Evolutionary conservation across 2,888 invertebrate species (phyloP).

Genomic region (Oasisia sp.): DNA sequence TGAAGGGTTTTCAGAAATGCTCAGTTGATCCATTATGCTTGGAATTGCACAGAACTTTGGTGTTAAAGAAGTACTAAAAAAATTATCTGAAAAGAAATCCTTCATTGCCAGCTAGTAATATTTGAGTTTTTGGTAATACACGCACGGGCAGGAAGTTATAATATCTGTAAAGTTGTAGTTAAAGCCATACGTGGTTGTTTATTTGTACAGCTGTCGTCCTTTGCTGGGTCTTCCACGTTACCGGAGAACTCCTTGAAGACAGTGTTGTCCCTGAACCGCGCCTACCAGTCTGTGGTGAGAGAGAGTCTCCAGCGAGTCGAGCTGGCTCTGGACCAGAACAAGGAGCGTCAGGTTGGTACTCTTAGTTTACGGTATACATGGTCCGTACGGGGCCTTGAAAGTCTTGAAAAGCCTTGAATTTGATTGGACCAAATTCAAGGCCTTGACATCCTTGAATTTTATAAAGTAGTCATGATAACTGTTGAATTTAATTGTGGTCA

Average conservation of each 20-base stretch:
- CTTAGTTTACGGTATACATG: no score
- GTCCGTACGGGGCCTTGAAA: no score
- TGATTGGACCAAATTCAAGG: no score
- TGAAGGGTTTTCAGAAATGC: no score
- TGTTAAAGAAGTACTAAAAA: no score
- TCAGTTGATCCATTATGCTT: no score
- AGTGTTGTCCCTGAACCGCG: constrained; percentile 26
- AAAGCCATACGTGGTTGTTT: neutral
- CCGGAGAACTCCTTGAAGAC: neutral
- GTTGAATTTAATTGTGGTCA: no score
- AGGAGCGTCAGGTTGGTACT: constrained; percentile 22
- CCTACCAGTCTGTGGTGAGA: constrained; percentile 22
- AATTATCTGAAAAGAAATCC: neutral
- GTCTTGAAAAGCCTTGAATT: no score
- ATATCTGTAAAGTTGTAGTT: neutral
- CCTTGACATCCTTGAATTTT: no score
- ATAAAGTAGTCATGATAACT: no score
- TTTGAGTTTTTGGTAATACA: neutral
- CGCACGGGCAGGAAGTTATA: neutral
- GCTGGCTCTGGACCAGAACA: constrained; percentile 26
- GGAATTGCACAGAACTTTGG: no score
- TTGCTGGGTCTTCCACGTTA: neutral
- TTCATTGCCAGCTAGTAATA: neutral
- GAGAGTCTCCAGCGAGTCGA: constrained; percentile 17
- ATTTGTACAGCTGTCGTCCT: neutral